Evolutionary conservation across 2,888 invertebrate genomes (phyloP).

Genomic region (Mayetiola destructor): DNA sequence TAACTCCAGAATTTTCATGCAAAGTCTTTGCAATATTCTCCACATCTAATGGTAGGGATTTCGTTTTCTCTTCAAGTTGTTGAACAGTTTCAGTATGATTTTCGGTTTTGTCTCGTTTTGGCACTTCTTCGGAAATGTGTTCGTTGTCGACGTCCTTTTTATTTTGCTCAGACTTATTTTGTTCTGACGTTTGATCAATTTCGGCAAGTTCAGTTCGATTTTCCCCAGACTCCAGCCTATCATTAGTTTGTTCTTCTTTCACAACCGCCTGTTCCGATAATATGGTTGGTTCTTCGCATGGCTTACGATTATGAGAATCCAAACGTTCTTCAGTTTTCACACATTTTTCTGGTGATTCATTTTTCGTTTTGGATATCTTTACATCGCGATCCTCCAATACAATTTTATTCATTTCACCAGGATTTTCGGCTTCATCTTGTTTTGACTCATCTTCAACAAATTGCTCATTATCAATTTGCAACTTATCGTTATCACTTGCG

Average conservation of each 20-base stretch:
- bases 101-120: no score
- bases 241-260: neutral
- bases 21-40: no score
- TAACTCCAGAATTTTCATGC: no score
- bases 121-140: no score
- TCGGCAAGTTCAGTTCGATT: no score
- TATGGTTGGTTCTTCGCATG: neutral
- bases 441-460: neutral
- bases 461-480: no score
- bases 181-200: neutral
- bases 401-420: neutral
- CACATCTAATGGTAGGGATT: no score
- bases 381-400: no score
- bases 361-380: neutral
- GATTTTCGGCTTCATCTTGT: neutral
- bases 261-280: neutral
- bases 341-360: conserved; percentile 15
- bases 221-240: no score
- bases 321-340: conserved; percentile 16
- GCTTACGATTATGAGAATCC: neutral
- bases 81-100: no score
- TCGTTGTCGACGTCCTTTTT: neutral
- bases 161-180: neutral
- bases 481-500: no score
- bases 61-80: no score